These are phyloP conservation scores for Pterostichus madidus DNA, from an alignment of 2,888 invertebrate genomes.

Conservation along the genomic window DNA sequence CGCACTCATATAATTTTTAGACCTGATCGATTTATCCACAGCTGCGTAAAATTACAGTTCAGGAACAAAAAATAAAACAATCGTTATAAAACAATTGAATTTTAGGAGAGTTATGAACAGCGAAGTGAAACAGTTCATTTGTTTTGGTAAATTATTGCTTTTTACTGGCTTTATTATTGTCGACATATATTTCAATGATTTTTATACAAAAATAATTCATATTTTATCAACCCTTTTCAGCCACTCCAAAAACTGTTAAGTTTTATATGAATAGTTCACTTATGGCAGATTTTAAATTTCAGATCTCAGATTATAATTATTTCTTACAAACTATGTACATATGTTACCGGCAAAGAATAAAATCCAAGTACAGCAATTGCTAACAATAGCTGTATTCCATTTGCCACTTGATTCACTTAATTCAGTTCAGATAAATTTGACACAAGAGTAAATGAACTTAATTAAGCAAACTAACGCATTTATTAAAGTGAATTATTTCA, in stretches of 20 bases:
- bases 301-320: too few species aligned
- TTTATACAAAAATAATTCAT: neutral
- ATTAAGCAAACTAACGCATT: too few species aligned
- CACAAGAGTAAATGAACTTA: too few species aligned
- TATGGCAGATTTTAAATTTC: neutral
- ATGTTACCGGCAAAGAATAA: too few species aligned
- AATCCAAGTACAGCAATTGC: too few species aligned
- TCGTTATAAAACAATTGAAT: constrained; percentile 45
- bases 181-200: constrained; percentile 31
- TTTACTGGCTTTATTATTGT: constrained; percentile 47
- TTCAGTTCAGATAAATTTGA: too few species aligned
- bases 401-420: too few species aligned
- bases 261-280: constrained; percentile 23
- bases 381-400: too few species aligned
- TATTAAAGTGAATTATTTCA: too few species aligned
- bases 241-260: too few species aligned
- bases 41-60: constrained; percentile 32
- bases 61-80: constrained; percentile 26
- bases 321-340: too few species aligned
- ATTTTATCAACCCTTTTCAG: constrained; percentile 2
- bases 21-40: constrained; percentile 18
- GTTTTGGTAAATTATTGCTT: constrained; percentile 50
- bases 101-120: constrained; percentile 49
- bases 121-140: constrained; percentile 50
- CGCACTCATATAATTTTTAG: constrained; percentile 42